These are phyloP conservation scores for Champsocephalus esox DNA, from an alignment of 2,797 vertebrate genomes.

Conservation along the genomic window DNA sequence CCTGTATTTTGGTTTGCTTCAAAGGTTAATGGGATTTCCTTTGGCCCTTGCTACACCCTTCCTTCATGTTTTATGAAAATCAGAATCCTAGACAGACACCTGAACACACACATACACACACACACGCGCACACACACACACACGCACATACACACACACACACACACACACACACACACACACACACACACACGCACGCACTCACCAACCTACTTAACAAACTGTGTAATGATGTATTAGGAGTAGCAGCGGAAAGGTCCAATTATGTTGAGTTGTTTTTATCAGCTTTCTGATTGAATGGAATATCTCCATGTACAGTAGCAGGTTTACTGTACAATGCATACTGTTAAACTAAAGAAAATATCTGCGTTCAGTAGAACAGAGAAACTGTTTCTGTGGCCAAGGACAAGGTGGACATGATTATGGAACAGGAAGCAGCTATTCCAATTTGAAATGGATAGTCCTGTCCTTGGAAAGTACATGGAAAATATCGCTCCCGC, in stretches of 20 bases:
- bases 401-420: slow-evolving; percentile 67
- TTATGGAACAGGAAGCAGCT: slow-evolving; percentile 74
- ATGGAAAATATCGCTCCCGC: slow-evolving; percentile 56
- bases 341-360: background rate
- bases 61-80: no score
- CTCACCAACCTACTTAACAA: no score
- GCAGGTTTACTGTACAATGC: background rate
- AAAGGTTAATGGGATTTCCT: no score
- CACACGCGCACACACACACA: no score
- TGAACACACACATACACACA: no score
- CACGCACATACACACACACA: no score
- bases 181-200: no score
- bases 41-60: no score
- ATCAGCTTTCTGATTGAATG: background rate
- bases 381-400: slow-evolving; percentile 43
- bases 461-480: slow-evolving; percentile 53
- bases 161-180: no score
- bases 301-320: background rate
- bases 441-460: slow-evolving; percentile 79
- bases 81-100: no score
- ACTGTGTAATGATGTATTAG: background rate
- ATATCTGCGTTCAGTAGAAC: slow-evolving; percentile 27
- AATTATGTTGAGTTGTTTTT: background rate
- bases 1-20: no score
- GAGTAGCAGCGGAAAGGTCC: background rate